Evolutionary conservation across 2,113 vertebrate genomes (phyloP), one percentile per base, ranked within the genome.

Genomic region (Gavia stellata): DNA sequence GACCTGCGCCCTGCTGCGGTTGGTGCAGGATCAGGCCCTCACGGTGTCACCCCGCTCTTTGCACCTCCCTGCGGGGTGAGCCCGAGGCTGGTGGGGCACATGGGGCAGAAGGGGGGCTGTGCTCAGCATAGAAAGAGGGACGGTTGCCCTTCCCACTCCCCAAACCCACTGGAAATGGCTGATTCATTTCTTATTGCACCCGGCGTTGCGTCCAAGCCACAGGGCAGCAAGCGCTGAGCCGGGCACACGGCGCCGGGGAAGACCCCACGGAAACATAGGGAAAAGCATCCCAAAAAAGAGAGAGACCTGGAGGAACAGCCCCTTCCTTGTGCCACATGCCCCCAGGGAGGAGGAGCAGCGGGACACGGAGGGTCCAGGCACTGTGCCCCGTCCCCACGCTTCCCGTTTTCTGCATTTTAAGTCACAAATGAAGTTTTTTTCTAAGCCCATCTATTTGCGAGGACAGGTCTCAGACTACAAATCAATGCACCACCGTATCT

Each of bases 401-500:
- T 3, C 2, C 88, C 78, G 58, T 58, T 6, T 25, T 49, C 86
- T 92, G 70, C 40, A 6, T 17, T 45, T 66, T 7, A 19, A 87
- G 42, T 26, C 91, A 17, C 83, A 62, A 86, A 91, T 55, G 84
- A 95, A 92, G 83, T 50, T 95, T 94, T 94, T 92, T 91, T 19
- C 81, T 4, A 1, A 83, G 91, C 78, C 79, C 63, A 73, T 91
- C 95, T 83, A 36, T 95, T 94, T 91, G 81, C 15, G 7, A 49
- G 88, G 91, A 88, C 86, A 84, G 91, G 79, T 72, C 89, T 66
- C 52, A 36, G 93, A 34, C 87, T 83, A 55, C 91, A 94, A 95
- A 97, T 95, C 95, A 94, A 94, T 92, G 96, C 49, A 1, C 71
- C 77, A 59, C 72, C 12, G 17, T 55, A 53, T 90, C 84, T 73